phyloP scores from a whole-genome alignment of 1,140 invertebrate species.

The Orussus abietinus region DNA sequence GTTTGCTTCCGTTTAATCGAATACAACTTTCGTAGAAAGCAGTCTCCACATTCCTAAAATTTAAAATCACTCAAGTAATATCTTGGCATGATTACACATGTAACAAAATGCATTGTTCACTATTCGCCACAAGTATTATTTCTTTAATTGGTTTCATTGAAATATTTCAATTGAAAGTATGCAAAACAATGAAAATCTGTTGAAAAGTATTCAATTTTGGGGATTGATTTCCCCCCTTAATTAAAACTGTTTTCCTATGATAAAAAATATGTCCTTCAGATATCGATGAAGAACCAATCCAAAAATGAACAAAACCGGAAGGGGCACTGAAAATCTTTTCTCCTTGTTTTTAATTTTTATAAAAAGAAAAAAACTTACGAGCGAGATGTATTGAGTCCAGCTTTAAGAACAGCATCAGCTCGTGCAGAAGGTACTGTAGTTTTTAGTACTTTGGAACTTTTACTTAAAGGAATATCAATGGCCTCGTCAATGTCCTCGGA shows the following conservation, averaged over 20 bases:
- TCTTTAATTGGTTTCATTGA: slow-evolving; percentile 2
- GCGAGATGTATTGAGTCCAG: slow-evolving; percentile 62
- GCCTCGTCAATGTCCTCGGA: too few species aligned
- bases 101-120: slow-evolving; percentile 19
- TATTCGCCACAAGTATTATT: slow-evolving; percentile 2
- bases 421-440: slow-evolving; percentile 60
- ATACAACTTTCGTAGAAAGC: slow-evolving; percentile 66
- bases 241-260: too few species aligned
- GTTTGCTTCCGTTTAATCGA: slow-evolving; percentile 63
- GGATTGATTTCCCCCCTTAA: too few species aligned
- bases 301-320: too few species aligned
- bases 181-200: slow-evolving; percentile 2
- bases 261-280: too few species aligned
- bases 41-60: slow-evolving; percentile 61
- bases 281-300: too few species aligned
- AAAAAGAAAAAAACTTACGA: slow-evolving; percentile 43
- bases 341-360: neutral
- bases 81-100: too few species aligned
- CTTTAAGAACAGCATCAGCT: slow-evolving; percentile 64
- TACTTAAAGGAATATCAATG: slow-evolving; percentile 2
- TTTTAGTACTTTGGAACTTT: slow-evolving; percentile 54
- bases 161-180: slow-evolving; percentile 1
- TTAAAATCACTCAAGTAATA: slow-evolving; percentile 19
- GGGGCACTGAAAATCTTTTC: too few species aligned
- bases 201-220: slow-evolving; percentile 1